These are phyloP conservation scores for Andrena chrysosceles DNA, from an alignment of 2,888 invertebrate genomes.

Conservation along the genomic window DNA sequence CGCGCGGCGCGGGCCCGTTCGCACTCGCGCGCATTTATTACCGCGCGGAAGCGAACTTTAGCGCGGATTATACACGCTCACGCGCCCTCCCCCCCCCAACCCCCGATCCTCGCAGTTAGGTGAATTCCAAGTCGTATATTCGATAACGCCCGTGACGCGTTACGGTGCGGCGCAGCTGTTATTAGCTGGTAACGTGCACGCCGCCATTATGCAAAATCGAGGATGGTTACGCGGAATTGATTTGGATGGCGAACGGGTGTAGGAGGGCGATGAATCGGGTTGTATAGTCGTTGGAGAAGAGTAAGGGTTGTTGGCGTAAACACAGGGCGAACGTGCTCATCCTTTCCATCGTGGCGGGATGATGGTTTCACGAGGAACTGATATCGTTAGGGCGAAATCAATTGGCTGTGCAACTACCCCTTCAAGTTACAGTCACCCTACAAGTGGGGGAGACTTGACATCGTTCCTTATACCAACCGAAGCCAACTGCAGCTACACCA, in stretches of 20 bases:
- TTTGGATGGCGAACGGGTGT: neutral
- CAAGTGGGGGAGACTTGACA: too few species aligned
- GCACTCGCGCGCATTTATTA: constrained; percentile 41
- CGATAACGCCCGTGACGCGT: constrained; percentile 23
- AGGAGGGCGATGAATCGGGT: neutral
- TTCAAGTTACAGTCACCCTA: too few species aligned
- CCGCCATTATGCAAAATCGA: constrained; percentile 32
- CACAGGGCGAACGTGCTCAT: too few species aligned
- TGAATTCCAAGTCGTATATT: constrained; percentile 41
- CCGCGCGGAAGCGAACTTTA: constrained; percentile 38
- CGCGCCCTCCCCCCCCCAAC: neutral
- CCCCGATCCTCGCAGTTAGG: constrained; percentile 19
- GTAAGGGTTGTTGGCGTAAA: too few species aligned
- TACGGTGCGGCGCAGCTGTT: constrained; percentile 28
- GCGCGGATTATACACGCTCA: constrained; percentile 30
- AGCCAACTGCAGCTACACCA: too few species aligned
- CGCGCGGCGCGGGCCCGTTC: neutral
- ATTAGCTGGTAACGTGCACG: constrained; percentile 34
- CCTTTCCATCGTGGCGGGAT: too few species aligned
- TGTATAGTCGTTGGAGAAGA: too few species aligned
- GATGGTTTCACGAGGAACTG: too few species aligned
- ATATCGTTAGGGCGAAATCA: too few species aligned
- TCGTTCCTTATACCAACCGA: neutral
- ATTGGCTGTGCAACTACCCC: too few species aligned
- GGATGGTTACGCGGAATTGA: constrained; percentile 13